A percentile compares a stretch with the other conserved stretches of the same genome.
Evolutionary conservation across 2,888 invertebrate species (phyloP).

Genomic region (Agriopis aurantiaria): DNA sequence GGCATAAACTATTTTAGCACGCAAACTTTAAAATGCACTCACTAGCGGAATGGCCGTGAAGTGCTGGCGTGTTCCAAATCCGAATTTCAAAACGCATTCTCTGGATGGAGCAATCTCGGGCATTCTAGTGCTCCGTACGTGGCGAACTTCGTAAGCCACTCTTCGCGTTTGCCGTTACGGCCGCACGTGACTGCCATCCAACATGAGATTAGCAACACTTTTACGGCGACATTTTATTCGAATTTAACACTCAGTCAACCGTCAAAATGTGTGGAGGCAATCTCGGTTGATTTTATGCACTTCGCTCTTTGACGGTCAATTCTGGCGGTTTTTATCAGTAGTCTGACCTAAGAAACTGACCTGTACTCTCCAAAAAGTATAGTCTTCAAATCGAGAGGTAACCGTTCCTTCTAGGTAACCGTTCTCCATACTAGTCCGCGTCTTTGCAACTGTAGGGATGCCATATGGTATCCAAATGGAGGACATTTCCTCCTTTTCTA

Average conservation of each 20-base stretch:
- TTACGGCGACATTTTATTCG: slow-evolving; percentile 62
- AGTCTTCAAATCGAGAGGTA: too few relatives aligned
- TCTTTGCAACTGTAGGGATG: too few relatives aligned
- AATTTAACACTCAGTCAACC: slow-evolving; percentile 58
- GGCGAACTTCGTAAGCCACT: slow-evolving; percentile 52
- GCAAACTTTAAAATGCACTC: slow-evolving; percentile 50
- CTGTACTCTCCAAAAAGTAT: neutral
- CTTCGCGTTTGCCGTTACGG: slow-evolving; percentile 63
- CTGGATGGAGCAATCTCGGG: slow-evolving; percentile 55
- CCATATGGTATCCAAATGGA: too few relatives aligned
- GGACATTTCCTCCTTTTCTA: too few relatives aligned
- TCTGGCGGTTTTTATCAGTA: neutral
- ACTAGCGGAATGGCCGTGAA: slow-evolving; percentile 52
- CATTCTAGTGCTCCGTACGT: slow-evolving; percentile 50
- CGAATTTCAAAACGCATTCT: slow-evolving; percentile 69
- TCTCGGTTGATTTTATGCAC: slow-evolving; percentile 43
- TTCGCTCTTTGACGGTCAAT: slow-evolving; percentile 19
- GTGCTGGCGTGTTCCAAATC: slow-evolving; percentile 52
- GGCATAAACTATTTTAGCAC: slow-evolving; percentile 1
- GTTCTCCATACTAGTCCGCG: too few relatives aligned
- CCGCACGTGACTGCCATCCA: slow-evolving; percentile 73
- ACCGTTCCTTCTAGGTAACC: too few relatives aligned
- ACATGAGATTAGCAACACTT: slow-evolving; percentile 64
- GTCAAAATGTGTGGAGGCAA: slow-evolving; percentile 46
- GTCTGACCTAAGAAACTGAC: neutral